These are phyloP conservation scores for Lysiphlebus fabarum DNA, from an alignment of 1,140 invertebrate genomes.

Conservation along the genomic window DNA sequence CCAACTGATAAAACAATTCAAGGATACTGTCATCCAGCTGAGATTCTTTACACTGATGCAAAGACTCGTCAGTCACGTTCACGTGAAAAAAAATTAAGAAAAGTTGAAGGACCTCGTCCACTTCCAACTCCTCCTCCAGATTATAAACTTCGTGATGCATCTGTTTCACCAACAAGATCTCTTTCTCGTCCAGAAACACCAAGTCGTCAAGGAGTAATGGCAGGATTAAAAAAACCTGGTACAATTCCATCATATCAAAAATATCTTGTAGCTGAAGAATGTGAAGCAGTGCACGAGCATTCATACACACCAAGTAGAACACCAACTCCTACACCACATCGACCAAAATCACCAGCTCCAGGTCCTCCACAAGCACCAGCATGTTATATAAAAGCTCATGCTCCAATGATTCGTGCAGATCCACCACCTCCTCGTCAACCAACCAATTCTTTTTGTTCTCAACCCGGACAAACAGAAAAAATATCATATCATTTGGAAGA, in stretches of 20 bases:
- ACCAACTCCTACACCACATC: slow-evolving; percentile 37
- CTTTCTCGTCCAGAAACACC: slow-evolving; percentile 38
- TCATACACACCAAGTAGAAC: slow-evolving; percentile 43
- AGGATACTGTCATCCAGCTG: slow-evolving; percentile 41
- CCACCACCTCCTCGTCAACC: slow-evolving; percentile 23
- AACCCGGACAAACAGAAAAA: slow-evolving; percentile 29
- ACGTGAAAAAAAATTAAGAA: slow-evolving; percentile 23
- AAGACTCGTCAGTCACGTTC: slow-evolving; percentile 32
- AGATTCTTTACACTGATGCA: slow-evolving; percentile 43
- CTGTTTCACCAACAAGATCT: slow-evolving; percentile 40
- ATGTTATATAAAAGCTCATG: slow-evolving; percentile 38
- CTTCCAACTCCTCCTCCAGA: slow-evolving; percentile 49
- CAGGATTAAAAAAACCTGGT: slow-evolving; percentile 45
- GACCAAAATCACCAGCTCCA: slow-evolving; percentile 39
- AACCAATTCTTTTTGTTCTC: slow-evolving; percentile 25
- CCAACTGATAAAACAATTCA: slow-evolving; percentile 37
- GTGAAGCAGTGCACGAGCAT: slow-evolving; percentile 39
- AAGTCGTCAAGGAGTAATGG: slow-evolving; percentile 30
- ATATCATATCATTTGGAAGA: slow-evolving; percentile 41
- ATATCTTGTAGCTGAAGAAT: slow-evolving; percentile 41
- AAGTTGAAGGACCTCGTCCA: slow-evolving; percentile 40
- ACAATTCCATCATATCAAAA: slow-evolving; percentile 49
- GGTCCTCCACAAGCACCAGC: slow-evolving; percentile 34
- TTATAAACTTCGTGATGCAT: slow-evolving; percentile 44
- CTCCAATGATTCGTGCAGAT: slow-evolving; percentile 38